Percentiles rank a stretch among this genome's conserved stretches.
These are phyloP conservation scores for Acanthurus tractus DNA, from an alignment of 2,797 vertebrate species.

Conservation along the genomic window DNA sequence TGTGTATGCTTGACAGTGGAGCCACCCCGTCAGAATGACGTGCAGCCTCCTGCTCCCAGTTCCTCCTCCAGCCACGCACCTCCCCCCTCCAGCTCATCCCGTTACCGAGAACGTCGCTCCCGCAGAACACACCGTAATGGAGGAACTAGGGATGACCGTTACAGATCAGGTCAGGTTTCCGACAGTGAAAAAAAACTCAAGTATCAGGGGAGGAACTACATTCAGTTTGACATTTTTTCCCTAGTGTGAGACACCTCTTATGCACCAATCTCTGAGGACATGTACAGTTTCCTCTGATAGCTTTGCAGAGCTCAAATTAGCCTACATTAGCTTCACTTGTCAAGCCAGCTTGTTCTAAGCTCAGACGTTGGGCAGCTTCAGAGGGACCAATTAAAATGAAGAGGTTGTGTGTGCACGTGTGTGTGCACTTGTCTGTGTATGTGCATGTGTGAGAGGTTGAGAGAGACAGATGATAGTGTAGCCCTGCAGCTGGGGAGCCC, in stretches of 20 bases:
- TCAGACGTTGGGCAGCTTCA: conserved; percentile 47
- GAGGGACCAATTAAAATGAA: conserved; percentile 61
- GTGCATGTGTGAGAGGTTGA: background rate
- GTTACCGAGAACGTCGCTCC: conserved; percentile 88
- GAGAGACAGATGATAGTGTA: conserved; percentile 22
- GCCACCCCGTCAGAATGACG: conserved; percentile 88
- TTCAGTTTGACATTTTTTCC: background rate
- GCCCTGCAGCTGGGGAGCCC: conserved; percentile 52
- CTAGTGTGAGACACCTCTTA: conserved; percentile 1
- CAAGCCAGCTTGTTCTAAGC: conserved; percentile 24
- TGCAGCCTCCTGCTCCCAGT: conserved; percentile 86
- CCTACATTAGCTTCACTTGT: conserved; percentile 16
- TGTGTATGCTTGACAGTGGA: conserved; percentile 81
- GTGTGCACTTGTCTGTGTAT: conserved; percentile 1
- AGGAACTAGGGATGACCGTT: conserved; percentile 95
- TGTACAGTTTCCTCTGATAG: background rate
- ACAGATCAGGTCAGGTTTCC: conserved; percentile 85
- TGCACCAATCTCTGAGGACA: background rate
- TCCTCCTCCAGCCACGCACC: conserved; percentile 77
- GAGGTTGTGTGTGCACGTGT: background rate
- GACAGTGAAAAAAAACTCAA: background rate
- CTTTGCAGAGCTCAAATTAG: background rate
- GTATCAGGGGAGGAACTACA: background rate
- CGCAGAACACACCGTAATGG: conserved; percentile 92
- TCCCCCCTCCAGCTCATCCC: conserved; percentile 87